Evolutionary conservation across 1,140 invertebrate genomes (phyloP).

Genomic region (Anadara kagoshimensis): DNA sequence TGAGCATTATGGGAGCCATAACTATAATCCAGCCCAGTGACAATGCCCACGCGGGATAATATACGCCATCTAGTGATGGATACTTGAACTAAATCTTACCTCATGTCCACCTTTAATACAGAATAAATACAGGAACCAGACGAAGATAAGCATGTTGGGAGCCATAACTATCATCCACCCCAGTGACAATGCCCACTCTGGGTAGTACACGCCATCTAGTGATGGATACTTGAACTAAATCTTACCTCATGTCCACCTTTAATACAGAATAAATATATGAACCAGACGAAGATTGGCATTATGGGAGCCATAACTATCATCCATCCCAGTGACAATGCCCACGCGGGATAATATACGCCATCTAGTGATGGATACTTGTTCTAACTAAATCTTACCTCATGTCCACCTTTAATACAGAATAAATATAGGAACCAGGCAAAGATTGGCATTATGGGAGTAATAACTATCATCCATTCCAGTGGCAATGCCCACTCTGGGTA

Average conservation of each 20-base stretch:
- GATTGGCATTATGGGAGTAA: background rate
- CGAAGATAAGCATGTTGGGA: no score
- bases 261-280: constrained; percentile 63
- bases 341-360: constrained; percentile 82
- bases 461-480: background rate
- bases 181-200: no score
- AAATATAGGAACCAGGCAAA: background rate
- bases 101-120: no score
- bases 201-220: no score
- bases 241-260: constrained; percentile 63
- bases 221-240: no score
- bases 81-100: constrained; percentile 70
- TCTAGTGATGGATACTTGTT: constrained; percentile 68
- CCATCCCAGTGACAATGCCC: constrained; percentile 87
- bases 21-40: constrained; percentile 84
- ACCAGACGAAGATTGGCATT: constrained; percentile 79
- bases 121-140: no score
- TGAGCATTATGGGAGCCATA: constrained; percentile 80
- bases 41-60: constrained; percentile 86
- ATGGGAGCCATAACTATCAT: constrained; percentile 80
- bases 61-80: constrained; percentile 73
- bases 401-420: no score
- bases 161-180: no score
- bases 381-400: no score
- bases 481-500: background rate